Evolutionary conservation across 2,797 vertebrate genomes (phyloP), one percentile per base, ranked within the genome.

Genomic region (Rhynchonycteris naso): DNA sequence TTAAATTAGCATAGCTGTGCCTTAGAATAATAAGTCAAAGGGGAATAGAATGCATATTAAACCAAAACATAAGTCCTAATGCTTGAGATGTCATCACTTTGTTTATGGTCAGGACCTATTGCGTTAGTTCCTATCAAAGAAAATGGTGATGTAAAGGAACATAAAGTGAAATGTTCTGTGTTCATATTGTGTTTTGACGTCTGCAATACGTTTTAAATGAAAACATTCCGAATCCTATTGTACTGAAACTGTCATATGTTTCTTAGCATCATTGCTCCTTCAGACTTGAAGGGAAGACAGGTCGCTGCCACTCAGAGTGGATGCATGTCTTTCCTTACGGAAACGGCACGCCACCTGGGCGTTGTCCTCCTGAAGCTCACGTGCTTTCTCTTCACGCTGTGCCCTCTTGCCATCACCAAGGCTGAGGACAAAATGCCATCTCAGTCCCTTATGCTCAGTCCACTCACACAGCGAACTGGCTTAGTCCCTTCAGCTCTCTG

Each of bases 81-180:
- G 15, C 26, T 83, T 75, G 13, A 82, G 86, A 79, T 74, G 52
- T 71, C 72, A 83, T 88, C 19, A 28, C 38, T 83, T 79, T 54
- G 89, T 74, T 63, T 61, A 54, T 26, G 6, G 63, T 72, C 72
- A 74, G 33, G 35, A 52, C 54, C 26, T 93, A n/a, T 83, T 82
- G 85, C 2, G 28, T 85, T 54, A n/a, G 18, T 50, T 75, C 22
- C 50, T 86, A 21, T 88, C 88, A 43, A n/a, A 81, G 21, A 76
- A 84, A 96, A 74, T 26, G 9, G 10, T 52, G 10, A 86, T 58
- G 1, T 91, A 83, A 95, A 93, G 52, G 66, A 65, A 96, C 47
- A 91, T 26, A 82, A 92, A 94, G 4, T 14, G 56, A 63, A 87
- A 78, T 15, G 35, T 35, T 82, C 84, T 92, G 6, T 19, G 68